A percentile compares a stretch with the other conserved stretches of the same genome.
These are phyloP conservation scores for Podilymbus podiceps DNA, from an alignment of 2,113 vertebrate genomes.

Conservation along the genomic window DNA sequence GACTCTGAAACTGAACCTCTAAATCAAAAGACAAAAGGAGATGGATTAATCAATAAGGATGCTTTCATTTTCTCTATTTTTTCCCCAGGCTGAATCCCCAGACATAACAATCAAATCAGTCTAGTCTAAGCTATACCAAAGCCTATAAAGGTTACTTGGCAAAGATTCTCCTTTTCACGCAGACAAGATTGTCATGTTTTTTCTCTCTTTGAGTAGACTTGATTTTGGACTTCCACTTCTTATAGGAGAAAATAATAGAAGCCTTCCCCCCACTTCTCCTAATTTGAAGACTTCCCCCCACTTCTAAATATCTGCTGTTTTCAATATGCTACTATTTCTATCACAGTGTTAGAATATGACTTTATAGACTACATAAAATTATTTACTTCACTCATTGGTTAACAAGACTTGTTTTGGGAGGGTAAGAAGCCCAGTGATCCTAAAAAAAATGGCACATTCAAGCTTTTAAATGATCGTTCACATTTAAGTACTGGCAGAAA, in stretches of 20 bases:
- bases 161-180: neutral
- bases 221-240: neutral
- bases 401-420: neutral
- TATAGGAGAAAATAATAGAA: neutral
- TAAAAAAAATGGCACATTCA: neutral
- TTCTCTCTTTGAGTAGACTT: neutral
- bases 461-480: neutral
- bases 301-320: neutral
- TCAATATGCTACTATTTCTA: neutral
- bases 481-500: neutral
- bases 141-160: conserved; percentile 40
- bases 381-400: neutral
- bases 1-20: conserved; percentile 46
- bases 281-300: neutral
- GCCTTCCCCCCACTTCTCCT: neutral
- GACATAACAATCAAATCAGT: conserved; percentile 64
- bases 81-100: conserved; percentile 54
- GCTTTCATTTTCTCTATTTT: conserved; percentile 41
- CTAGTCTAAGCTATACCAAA: conserved; percentile 22
- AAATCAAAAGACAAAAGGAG: conserved; percentile 60
- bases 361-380: neutral
- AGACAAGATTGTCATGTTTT: neutral
- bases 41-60: conserved; percentile 51
- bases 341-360: neutral
- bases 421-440: neutral